These are phyloP conservation scores for Chorisops tibialis DNA, from an alignment of 2,888 invertebrate species.

Conservation along the genomic window DNA sequence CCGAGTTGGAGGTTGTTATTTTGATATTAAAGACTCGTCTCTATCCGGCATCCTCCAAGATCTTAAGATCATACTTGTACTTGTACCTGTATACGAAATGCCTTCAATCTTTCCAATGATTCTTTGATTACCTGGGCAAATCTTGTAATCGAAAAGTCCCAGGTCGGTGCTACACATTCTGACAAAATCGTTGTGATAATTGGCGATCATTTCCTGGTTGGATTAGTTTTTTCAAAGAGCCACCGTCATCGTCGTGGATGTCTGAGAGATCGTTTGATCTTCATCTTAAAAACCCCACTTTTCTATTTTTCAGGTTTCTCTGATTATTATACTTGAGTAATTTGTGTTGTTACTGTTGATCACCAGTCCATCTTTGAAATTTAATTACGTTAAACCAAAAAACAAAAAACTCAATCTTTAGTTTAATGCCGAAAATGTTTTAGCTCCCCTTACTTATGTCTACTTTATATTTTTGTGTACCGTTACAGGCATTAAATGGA, in stretches of 20 bases:
- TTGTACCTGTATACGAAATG: neutral
- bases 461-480: conserved; percentile 17
- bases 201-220: conserved; percentile 51
- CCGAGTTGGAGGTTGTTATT: conserved; percentile 24
- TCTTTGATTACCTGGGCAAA: conserved; percentile 16
- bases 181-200: conserved; percentile 43
- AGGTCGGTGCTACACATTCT: conserved; percentile 31
- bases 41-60: neutral
- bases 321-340: conserved; percentile 31
- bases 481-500: conserved; percentile 91
- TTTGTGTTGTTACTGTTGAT: conserved; percentile 37
- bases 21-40: conserved; percentile 19
- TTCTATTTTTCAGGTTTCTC: neutral
- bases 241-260: neutral
- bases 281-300: no score
- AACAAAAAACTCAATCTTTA: conserved; percentile 29
- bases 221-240: conserved; percentile 31
- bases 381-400: conserved; percentile 24
- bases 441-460: conserved; percentile 39
- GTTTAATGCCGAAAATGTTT: conserved; percentile 20
- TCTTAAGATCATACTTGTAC: neutral
- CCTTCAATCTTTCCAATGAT: conserved; percentile 15
- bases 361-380: conserved; percentile 36
- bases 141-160: conserved; percentile 1
- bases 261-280: no score